Percentiles rank a stretch among this genome's conserved stretches.
Evolutionary conservation across 2,888 invertebrate species (phyloP).

Genomic region (Periphyllus acericola): DNA sequence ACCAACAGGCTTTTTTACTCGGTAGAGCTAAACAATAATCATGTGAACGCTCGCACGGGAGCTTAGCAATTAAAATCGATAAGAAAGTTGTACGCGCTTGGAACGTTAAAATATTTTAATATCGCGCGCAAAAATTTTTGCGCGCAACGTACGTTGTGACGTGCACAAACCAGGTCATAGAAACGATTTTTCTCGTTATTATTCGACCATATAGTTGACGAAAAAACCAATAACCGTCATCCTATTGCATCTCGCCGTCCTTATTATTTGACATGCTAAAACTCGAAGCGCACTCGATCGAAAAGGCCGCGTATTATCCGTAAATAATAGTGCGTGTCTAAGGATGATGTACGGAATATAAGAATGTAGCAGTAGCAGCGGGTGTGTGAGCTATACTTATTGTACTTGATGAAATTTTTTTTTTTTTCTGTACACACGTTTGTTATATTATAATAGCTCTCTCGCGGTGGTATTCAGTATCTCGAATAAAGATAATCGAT

Average conservation of each 20-base stretch:
- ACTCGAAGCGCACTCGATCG: not conserved
- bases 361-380: not conserved
- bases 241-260: not conserved
- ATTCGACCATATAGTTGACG: not conserved
- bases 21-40: no score
- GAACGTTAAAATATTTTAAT: no score
- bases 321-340: not conserved
- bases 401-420: not conserved
- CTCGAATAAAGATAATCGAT: not conserved
- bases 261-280: conserved; percentile 1
- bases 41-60: no score
- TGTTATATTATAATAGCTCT: not conserved
- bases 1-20: no score
- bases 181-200: not conserved
- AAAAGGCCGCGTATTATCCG: conserved; percentile 1
- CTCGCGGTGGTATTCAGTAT: not conserved
- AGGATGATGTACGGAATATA: conserved; percentile 1
- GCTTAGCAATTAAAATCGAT: no score
- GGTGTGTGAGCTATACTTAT: conserved; percentile 15
- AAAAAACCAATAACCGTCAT: conserved; percentile 36
- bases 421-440: not conserved
- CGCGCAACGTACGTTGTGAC: not conserved
- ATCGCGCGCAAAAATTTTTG: no score
- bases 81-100: no score
- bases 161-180: not conserved